Base-by-base conservation (phyloP, 1,140 invertebrate genomes). In the Habropoda laboriosa region DNA sequence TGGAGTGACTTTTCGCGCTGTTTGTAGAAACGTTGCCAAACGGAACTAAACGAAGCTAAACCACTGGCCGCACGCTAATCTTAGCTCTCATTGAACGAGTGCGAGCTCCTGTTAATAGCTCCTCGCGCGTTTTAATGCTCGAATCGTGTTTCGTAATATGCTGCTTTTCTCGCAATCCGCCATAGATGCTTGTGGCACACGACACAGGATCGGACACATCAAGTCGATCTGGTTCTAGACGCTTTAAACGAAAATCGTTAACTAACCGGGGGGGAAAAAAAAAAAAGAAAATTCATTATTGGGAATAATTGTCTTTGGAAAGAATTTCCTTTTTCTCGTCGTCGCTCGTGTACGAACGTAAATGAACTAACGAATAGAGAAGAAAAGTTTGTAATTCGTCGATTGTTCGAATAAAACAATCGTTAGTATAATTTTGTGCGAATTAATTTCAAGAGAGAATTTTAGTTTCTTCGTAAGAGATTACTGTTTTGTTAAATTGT, bases 71-170 rank as follows among this genome's bases (percentile, higher is more conserved):
- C 40, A 75, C 53, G 83, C 83, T 89, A 89, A 90, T 89, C 87
- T 89, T 89, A 87, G 86, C 79, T 83, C 73, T 81, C 81, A 83
- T 84, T 88, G 81, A 77, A 84, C 79, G 60, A 73, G 66, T 63
- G 70, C 61, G 81, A 78, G 84, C 71, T 84, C 61, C 81, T 88
- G 72, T 77, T 84, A 88, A 90, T 85, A 88, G 87, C 81, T 67
- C 75, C 49, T 27, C 61, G 67, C 60, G 73, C 45, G 73, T 61
- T 82, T 82, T 74, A 80, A 82, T 80, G 70, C 35, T 49, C 55
- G 77, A 79, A 63, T 67, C 68, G 42, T 40, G 81, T 86, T 85
- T 86, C 84, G 84, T 60, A 86, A 86, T 64, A 47, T 7, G 35
- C 53, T 16, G 78, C 53, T 80, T 71, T 79, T 58, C 78, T 77